A percentile compares a stretch with the other conserved stretches of the same genome.
Evolutionary conservation across 2,113 vertebrate genomes (phyloP).

Genomic region (Poicephalus gulielmi): DNA sequence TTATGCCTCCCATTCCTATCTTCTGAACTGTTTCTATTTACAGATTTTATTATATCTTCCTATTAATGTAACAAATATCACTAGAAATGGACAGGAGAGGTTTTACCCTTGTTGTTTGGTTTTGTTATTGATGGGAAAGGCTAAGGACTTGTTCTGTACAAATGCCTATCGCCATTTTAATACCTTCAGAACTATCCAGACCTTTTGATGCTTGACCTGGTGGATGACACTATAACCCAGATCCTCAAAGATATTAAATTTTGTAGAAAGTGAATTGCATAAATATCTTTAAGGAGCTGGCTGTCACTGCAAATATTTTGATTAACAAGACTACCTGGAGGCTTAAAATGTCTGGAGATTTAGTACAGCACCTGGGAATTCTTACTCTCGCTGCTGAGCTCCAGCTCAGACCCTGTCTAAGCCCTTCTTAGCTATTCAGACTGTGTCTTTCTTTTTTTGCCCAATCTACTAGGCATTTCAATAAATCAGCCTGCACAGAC

Average conservation of each 20-base stretch:
- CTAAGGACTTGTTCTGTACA: background rate
- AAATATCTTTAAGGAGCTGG: background rate
- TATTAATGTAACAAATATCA: background rate
- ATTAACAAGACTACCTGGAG: background rate
- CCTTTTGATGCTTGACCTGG: background rate
- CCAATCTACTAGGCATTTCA: background rate
- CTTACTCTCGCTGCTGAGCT: background rate
- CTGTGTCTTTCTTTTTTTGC: background rate
- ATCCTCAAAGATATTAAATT: background rate
- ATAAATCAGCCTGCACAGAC: background rate
- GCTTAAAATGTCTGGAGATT: background rate
- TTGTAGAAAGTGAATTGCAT: background rate
- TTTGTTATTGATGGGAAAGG: background rate
- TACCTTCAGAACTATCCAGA: background rate
- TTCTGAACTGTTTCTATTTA: constrained; percentile 8
- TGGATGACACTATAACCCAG: background rate
- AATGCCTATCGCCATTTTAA: background rate
- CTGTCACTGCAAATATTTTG: background rate
- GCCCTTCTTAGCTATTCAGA: background rate
- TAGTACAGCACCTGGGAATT: background rate
- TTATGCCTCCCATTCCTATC: background rate
- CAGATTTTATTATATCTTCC: background rate
- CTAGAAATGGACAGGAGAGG: background rate
- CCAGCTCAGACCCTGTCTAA: background rate
- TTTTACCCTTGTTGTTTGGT: background rate